Conservation (phyloP, 2,113 vertebrate species). For the Pterophyllum scalare region DNA sequence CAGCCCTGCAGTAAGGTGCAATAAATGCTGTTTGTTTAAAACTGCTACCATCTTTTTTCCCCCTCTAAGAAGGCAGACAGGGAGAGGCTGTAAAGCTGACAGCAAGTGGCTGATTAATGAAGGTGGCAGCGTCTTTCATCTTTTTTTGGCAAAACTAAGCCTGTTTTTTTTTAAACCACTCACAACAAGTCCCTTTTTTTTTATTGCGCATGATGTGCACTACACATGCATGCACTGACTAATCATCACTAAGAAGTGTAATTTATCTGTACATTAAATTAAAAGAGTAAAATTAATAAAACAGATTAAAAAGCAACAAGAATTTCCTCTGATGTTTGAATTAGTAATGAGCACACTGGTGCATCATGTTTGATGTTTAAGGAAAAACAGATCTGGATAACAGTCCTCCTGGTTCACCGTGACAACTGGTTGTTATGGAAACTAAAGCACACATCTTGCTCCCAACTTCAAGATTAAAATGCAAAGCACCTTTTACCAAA, state of each 20-base stretch:
- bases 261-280: background rate
- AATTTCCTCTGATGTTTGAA: background rate
- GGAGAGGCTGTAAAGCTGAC: background rate
- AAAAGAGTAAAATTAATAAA: background rate
- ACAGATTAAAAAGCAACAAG: background rate
- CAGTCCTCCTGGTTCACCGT: conserved; percentile 15
- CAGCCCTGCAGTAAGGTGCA: background rate
- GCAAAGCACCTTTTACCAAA: background rate
- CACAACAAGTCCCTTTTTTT: background rate
- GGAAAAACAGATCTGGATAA: conserved; percentile 12
- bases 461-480: background rate
- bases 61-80: background rate
- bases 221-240: background rate
- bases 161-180: background rate
- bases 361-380: conserved; percentile 25
- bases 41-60: background rate
- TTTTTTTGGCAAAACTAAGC: conserved; percentile 13
- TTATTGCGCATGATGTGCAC: background rate
- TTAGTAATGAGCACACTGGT: background rate
- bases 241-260: background rate
- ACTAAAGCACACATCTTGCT: conserved; percentile 19
- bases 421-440: conserved; percentile 65
- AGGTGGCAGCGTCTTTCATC: background rate
- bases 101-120: conserved; percentile 17
- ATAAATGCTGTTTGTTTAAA: conserved; percentile 1